phyloP scores from a whole-genome alignment of 30 jellyfish, hydroid and myxozoan species.

The Cassiopea andromeda region DNA sequence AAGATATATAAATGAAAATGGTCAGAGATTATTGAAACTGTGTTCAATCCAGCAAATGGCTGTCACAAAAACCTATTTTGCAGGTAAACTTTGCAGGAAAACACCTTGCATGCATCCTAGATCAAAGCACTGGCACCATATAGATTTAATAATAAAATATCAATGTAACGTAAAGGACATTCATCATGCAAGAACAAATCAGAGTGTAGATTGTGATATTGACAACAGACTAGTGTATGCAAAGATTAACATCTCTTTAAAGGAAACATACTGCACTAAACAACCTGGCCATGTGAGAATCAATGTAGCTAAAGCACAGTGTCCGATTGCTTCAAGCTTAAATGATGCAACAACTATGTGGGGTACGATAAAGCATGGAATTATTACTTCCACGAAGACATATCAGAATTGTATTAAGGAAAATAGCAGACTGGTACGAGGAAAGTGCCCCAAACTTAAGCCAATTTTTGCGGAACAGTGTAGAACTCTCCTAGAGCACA shows the following conservation, averaged over 20 bases:
- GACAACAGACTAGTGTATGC: conserved; percentile 38
- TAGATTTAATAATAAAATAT: conserved; percentile 36
- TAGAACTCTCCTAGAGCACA: not conserved
- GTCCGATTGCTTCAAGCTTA: not conserved
- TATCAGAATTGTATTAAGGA: conserved; percentile 2
- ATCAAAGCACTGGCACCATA: conserved; percentile 57
- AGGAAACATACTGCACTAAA: conserved; percentile 11
- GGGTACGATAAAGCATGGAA: conserved; percentile 6
- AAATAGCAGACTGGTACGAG: conserved; percentile 34
- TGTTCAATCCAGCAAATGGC: conserved; percentile 26
- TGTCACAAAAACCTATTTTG: conserved; percentile 31
- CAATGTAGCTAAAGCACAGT: not conserved
- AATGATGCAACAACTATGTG: not conserved
- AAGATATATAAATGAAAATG: conserved; percentile 32
- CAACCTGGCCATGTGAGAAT: not conserved
- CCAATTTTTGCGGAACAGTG: conserved; percentile 24
- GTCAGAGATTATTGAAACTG: conserved; percentile 20
- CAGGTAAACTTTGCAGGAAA: conserved; percentile 14
- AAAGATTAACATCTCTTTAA: conserved; percentile 20
- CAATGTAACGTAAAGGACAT: conserved; percentile 25
- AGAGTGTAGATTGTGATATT: conserved; percentile 58
- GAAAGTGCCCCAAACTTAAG: not conserved
- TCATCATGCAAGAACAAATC: conserved; percentile 33
- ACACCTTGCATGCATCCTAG: conserved; percentile 51
- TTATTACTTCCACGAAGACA: not conserved